Conservation (phyloP, 2,888 invertebrate genomes). For the Caenorhabditis angaria region DNA sequence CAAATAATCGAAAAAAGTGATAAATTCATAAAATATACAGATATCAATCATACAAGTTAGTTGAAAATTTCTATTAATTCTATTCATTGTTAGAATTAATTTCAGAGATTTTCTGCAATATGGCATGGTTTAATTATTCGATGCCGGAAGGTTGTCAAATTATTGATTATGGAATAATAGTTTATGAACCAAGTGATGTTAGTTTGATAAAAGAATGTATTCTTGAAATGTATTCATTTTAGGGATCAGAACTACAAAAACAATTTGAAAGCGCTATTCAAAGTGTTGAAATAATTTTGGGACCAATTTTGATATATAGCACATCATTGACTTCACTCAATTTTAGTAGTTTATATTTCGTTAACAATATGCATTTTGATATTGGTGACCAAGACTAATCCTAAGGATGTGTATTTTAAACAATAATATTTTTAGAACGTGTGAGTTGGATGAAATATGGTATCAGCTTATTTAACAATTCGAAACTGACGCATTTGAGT, state of each 20-base stretch:
- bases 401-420: too few relatives aligned
- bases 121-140: neutral
- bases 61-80: neutral
- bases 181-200: neutral
- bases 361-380: constrained; percentile 8
- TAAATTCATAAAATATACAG: neutral
- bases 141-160: constrained; percentile 5
- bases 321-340: neutral
- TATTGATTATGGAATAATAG: neutral
- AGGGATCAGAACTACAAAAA: too few relatives aligned
- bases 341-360: neutral
- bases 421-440: neutral
- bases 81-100: neutral
- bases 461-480: neutral
- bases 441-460: neutral
- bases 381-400: too few relatives aligned
- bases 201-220: too few relatives aligned
- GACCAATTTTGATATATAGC: neutral
- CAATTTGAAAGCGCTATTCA: neutral
- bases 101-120: neutral
- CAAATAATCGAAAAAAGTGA: constrained; percentile 1
- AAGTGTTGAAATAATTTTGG: neutral
- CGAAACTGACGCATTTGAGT: neutral
- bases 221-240: too few relatives aligned
- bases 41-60: neutral